Conservation (phyloP, 2,888 invertebrate genomes). For the Acanthococcus lagerstroemiae region DNA sequence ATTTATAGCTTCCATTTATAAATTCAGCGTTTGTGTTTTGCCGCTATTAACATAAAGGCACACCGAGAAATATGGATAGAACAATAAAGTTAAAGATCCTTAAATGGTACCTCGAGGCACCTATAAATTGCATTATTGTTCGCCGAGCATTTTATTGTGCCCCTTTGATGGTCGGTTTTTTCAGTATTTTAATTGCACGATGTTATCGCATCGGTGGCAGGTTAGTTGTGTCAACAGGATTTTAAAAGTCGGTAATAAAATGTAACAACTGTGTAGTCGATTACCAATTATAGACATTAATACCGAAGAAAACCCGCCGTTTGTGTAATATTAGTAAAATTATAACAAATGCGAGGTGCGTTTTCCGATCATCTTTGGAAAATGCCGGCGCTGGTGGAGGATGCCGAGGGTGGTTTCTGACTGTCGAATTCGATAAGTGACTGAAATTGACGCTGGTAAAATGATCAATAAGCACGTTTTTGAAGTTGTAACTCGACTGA, state of each 20-base stretch:
- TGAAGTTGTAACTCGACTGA: no score
- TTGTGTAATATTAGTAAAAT: no score
- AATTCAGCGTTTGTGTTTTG: slow-evolving; percentile 28
- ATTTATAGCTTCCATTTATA: slow-evolving; percentile 29
- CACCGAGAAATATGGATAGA: slow-evolving; percentile 30
- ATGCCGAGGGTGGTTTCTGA: no score
- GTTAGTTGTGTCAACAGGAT: slow-evolving; percentile 28
- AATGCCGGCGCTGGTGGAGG: no score
- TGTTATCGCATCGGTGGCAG: slow-evolving; percentile 28
- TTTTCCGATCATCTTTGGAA: no score
- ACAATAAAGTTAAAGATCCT: slow-evolving; percentile 29
- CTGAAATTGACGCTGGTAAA: no score
- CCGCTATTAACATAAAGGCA: slow-evolving; percentile 24
- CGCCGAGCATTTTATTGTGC: slow-evolving; percentile 17
- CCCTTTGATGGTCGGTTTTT: slow-evolving; percentile 28
- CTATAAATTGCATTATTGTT: slow-evolving; percentile 30
- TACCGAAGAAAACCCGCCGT: not conserved
- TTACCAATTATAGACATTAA: not conserved
- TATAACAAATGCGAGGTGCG: no score
- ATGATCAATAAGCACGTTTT: no score
- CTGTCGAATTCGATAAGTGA: no score
- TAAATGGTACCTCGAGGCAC: slow-evolving; percentile 29
- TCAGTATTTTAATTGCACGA: slow-evolving; percentile 28
- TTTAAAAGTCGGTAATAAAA: slow-evolving; percentile 26
- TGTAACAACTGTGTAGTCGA: slow-evolving; percentile 24